These are phyloP conservation scores for Blastobasis adustella DNA, from an alignment of 2,888 invertebrate species.

Conservation along the genomic window DNA sequence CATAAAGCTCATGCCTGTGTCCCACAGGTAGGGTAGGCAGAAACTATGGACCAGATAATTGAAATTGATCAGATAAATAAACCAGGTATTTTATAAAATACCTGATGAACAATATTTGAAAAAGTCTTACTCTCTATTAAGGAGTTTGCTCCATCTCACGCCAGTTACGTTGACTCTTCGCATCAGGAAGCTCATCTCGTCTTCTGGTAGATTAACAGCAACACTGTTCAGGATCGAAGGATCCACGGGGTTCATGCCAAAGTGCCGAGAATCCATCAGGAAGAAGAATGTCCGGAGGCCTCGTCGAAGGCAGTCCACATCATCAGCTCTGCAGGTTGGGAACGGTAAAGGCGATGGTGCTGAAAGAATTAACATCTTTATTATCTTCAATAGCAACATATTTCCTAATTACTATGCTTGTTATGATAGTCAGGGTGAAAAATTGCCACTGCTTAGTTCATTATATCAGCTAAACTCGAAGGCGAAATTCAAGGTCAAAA, in stretches of 20 bases:
- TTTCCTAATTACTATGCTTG: too few relatives aligned
- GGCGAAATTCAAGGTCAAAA: too few relatives aligned
- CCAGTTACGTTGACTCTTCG: slow-evolving; percentile 60
- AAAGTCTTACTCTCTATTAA: slow-evolving; percentile 43
- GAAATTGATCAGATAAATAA: too few relatives aligned
- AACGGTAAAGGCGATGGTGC: slow-evolving; percentile 46
- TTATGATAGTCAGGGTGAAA: too few relatives aligned
- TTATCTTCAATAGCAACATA: neutral
- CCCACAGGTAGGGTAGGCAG: too few relatives aligned
- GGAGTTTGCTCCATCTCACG: slow-evolving; percentile 55
- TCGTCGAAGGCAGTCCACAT: slow-evolving; percentile 54
- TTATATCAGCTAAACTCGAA: too few relatives aligned
- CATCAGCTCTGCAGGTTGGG: slow-evolving; percentile 49
- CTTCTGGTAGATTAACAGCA: slow-evolving; percentile 43
- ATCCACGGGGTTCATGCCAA: slow-evolving; percentile 55
- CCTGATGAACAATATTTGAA: too few relatives aligned
- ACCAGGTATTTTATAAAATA: too few relatives aligned
- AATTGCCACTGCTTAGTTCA: too few relatives aligned
- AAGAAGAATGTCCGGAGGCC: slow-evolving; percentile 60
- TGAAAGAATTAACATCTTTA: slow-evolving; percentile 17
- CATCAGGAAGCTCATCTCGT: slow-evolving; percentile 48
- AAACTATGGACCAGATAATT: too few relatives aligned
- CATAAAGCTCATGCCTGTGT: too few relatives aligned
- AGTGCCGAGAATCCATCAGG: slow-evolving; percentile 51
- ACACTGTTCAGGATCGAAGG: slow-evolving; percentile 52